Percentiles rank a stretch among this genome's conserved stretches.
phyloP scores from a whole-genome alignment of 2,888 invertebrate species.

The Trachelus troglodyta region DNA sequence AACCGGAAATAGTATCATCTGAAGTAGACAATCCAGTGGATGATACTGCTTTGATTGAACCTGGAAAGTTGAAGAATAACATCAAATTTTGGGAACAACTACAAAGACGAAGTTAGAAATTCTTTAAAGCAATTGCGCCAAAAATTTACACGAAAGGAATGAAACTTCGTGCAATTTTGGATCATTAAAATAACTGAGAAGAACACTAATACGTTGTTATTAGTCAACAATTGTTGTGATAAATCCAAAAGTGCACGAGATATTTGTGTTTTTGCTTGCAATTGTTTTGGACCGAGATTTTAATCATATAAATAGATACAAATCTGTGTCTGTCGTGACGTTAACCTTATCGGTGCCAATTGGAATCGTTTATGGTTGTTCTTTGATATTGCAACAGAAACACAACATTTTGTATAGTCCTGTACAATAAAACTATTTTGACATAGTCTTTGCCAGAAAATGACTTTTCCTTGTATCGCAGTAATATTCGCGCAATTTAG shows the following conservation, averaged over 20 bases:
- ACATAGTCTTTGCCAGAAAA: neutral
- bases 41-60: slow-evolving; percentile 44
- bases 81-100: slow-evolving; percentile 62
- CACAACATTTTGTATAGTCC: slow-evolving; percentile 24
- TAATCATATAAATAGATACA: neutral
- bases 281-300: neutral
- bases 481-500: neutral
- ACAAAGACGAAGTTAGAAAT: slow-evolving; percentile 43
- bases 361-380: neutral
- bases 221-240: neutral
- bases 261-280: neutral
- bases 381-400: neutral
- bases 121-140: neutral
- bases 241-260: no score
- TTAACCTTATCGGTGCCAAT: neutral
- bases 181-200: neutral
- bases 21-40: slow-evolving; percentile 35
- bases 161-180: neutral
- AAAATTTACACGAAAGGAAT: neutral
- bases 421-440: slow-evolving; percentile 20
- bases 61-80: slow-evolving; percentile 58
- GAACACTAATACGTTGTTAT: neutral
- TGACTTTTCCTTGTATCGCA: neutral
- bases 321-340: neutral
- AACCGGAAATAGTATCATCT: slow-evolving; percentile 28